Evolutionary conservation across 2,113 vertebrate genomes (phyloP).

Genomic region (Chaenogobius annularis): DNA sequence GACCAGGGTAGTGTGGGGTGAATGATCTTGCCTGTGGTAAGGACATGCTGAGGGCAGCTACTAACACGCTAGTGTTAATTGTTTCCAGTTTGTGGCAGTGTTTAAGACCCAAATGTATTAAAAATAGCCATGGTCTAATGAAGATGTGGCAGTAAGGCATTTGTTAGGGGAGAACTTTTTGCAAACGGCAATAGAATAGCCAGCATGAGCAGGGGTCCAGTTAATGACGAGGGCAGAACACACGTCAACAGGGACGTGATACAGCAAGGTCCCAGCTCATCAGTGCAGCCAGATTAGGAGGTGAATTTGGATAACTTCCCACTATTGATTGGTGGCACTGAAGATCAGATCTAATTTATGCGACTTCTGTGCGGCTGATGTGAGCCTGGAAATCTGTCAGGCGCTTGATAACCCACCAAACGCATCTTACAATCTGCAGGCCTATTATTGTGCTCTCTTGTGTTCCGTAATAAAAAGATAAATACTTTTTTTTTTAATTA

Average conservation of each 20-base stretch:
- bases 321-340: slow-evolving; percentile 57
- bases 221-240: slow-evolving; percentile 49
- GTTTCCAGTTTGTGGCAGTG: slow-evolving; percentile 81
- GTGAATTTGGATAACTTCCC: slow-evolving; percentile 61
- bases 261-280: slow-evolving; percentile 61
- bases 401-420: slow-evolving; percentile 66
- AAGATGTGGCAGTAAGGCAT: slow-evolving; percentile 59
- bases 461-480: slow-evolving; percentile 62
- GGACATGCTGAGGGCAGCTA: slow-evolving; percentile 83
- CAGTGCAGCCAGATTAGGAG: slow-evolving; percentile 60
- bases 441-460: slow-evolving; percentile 55
- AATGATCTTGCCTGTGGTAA: slow-evolving; percentile 88
- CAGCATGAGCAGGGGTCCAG: slow-evolving; percentile 28
- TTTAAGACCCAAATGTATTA: slow-evolving; percentile 78
- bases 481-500: slow-evolving; percentile 70
- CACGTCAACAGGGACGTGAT: slow-evolving; percentile 33
- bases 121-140: slow-evolving; percentile 72
- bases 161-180: slow-evolving; percentile 57
- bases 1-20: slow-evolving; percentile 74
- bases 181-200: slow-evolving; percentile 46
- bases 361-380: slow-evolving; percentile 46
- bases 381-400: slow-evolving; percentile 56
- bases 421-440: slow-evolving; percentile 44
- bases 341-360: slow-evolving; percentile 68
- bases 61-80: slow-evolving; percentile 84